phyloP scores from a whole-genome alignment of 2,113 vertebrate species.

The Thryonomys swinderianus region DNA sequence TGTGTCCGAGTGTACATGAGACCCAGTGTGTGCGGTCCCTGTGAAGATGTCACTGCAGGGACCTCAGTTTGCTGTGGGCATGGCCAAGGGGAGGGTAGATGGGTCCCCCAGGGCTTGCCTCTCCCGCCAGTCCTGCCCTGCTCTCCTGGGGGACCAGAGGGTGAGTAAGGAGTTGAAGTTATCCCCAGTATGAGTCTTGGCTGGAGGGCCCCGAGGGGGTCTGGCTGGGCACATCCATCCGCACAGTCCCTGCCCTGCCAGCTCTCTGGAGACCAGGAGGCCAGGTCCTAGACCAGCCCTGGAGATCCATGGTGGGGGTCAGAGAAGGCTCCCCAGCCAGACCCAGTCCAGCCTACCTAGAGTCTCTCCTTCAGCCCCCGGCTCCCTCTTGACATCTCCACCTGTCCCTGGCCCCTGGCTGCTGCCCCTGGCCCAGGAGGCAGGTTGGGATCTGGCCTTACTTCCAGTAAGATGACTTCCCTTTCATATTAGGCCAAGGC shows the following conservation, averaged over 20 bases:
- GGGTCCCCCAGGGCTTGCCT: background rate
- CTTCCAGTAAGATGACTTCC: constrained; percentile 90
- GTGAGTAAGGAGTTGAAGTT: constrained; percentile 71
- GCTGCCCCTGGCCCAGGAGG: background rate
- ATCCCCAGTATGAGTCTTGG: constrained; percentile 63
- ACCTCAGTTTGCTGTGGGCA: fast-evolving
- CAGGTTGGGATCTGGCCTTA: constrained; percentile 81
- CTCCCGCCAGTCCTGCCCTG: background rate
- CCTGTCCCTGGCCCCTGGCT: background rate
- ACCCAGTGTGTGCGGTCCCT: background rate
- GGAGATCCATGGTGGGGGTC: background rate
- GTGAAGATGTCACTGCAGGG: background rate
- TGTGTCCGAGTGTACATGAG: fast-evolving
- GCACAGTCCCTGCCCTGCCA: constrained; percentile 61
- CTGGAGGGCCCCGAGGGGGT: constrained; percentile 57
- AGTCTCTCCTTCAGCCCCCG: background rate
- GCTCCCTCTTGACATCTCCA: background rate
- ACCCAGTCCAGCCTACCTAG: no score
- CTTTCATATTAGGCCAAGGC: constrained; percentile 90
- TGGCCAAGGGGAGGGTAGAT: background rate
- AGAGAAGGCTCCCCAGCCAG: no score
- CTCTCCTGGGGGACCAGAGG: background rate
- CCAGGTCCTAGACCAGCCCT: background rate
- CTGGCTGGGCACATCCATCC: background rate
- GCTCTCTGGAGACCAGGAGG: constrained; percentile 1